Evolutionary conservation across 2,113 vertebrate genomes (phyloP).

Genomic region (Chionomys nivalis): DNA sequence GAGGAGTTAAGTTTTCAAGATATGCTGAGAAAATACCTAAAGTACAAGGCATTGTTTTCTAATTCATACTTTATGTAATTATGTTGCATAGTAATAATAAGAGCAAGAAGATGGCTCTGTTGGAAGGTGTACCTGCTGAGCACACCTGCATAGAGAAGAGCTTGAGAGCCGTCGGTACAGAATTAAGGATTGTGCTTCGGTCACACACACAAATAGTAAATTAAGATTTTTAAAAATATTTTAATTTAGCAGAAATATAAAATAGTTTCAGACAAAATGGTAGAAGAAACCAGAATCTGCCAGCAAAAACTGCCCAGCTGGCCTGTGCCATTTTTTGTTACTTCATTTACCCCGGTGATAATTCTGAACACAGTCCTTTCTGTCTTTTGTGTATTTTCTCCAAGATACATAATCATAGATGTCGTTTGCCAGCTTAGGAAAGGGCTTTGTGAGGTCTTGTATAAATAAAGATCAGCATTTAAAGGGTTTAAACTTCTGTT

Average conservation of each 20-base stretch:
- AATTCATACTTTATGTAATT: neutral
- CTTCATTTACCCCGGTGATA: neutral
- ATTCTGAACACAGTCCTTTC: neutral
- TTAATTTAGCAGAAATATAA: neutral
- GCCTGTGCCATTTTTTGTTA: neutral
- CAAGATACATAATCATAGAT: neutral
- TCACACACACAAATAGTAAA: too few species aligned
- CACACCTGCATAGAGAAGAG: neutral
- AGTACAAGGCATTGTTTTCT: neutral
- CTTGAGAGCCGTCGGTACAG: too few species aligned
- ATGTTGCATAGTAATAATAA: neutral
- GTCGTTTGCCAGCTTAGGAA: slow-evolving; percentile 21
- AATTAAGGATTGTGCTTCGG: neutral
- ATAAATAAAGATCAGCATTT: slow-evolving; percentile 16
- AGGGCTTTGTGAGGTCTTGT: neutral
- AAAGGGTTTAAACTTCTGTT: slow-evolving; percentile 4
- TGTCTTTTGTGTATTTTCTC: neutral
- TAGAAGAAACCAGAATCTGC: neutral
- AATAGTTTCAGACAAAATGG: neutral
- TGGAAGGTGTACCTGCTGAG: neutral
- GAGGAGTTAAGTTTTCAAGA: neutral
- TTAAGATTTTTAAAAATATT: neutral
- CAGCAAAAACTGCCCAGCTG: neutral
- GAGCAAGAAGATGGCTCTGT: neutral
- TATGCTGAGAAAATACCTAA: neutral